Percentiles rank a stretch among this genome's conserved stretches.
Conservation (phyloP, 1,140 invertebrate species). For the Oncopodura yosiiana region DNA sequence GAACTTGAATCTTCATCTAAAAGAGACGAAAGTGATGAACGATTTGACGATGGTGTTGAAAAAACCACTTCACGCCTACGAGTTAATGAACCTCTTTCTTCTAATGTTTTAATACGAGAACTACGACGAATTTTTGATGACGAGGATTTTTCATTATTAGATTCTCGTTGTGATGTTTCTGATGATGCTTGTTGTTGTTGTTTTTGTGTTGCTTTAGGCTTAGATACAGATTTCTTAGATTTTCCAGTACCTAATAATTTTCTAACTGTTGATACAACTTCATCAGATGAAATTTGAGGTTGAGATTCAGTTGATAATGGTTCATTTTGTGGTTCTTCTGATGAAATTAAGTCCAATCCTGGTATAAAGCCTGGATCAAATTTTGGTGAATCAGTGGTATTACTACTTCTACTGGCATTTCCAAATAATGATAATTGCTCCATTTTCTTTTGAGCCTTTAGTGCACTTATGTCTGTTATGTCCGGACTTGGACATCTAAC, state of each 20-base stretch:
- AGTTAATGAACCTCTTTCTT: constrained; percentile 13
- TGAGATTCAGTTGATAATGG: background rate
- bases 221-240: background rate
- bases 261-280: background rate
- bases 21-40: background rate
- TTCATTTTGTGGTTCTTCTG: background rate
- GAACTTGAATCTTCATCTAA: constrained; percentile 29
- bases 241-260: background rate
- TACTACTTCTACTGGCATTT: no score
- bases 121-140: constrained; percentile 25
- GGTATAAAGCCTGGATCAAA: constrained; percentile 19
- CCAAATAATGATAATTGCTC: no score
- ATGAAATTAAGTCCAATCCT: constrained; percentile 12
- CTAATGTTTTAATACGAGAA: constrained; percentile 31
- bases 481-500: no score
- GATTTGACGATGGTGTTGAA: background rate
- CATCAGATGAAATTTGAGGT: background rate
- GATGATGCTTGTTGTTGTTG: background rate
- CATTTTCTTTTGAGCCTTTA: no score
- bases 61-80: constrained; percentile 27
- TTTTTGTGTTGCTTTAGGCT: background rate
- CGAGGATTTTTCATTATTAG: background rate
- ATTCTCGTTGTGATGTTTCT: background rate
- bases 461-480: no score
- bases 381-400: no score